A percentile compares a stretch with the other conserved stretches of the same genome.
These are phyloP conservation scores for Octonoba sinensis DNA, from an alignment of 2,888 invertebrate species.

Conservation along the genomic window DNA sequence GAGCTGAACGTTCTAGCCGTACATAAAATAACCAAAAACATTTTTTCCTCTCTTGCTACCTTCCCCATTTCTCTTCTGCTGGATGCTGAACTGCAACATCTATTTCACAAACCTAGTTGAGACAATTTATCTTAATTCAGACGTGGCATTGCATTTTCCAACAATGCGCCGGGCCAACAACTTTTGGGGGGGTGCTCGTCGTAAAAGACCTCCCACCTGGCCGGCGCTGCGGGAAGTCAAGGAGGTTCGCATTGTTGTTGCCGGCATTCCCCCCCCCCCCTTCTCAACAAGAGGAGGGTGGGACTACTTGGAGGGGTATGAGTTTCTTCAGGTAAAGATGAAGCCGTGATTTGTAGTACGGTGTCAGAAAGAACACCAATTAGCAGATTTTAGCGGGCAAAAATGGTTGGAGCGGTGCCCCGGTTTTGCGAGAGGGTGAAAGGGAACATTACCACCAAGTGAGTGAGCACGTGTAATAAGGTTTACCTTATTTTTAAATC, in stretches of 20 bases:
- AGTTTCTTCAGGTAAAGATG: not conserved
- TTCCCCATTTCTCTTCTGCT: not conserved
- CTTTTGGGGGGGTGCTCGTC: constrained; percentile 1
- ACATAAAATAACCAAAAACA: constrained; percentile 33
- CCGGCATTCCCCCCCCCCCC: not conserved
- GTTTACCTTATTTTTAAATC: not conserved
- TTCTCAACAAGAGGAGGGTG: not conserved
- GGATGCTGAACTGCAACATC: constrained; percentile 8
- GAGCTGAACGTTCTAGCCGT: not conserved
- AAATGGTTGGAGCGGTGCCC: not conserved
- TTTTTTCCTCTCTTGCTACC: not conserved
- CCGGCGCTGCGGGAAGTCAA: constrained; percentile 29
- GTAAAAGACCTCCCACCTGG: constrained; percentile 53
- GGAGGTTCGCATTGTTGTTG: constrained; percentile 8
- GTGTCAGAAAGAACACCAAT: constrained; percentile 51
- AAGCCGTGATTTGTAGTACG: constrained; percentile 42
- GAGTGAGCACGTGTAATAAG: not conserved
- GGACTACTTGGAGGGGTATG: not conserved
- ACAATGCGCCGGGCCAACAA: not conserved
- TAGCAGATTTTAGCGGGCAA: constrained; percentile 16
- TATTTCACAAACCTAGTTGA: constrained; percentile 4
- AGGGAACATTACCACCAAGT: not conserved
- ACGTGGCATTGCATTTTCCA: not conserved
- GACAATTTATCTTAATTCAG: constrained; percentile 61
- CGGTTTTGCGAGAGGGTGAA: constrained; percentile 5